These are phyloP conservation scores for Cololabis saira DNA, from an alignment of 2,113 vertebrate species.

Conservation along the genomic window DNA sequence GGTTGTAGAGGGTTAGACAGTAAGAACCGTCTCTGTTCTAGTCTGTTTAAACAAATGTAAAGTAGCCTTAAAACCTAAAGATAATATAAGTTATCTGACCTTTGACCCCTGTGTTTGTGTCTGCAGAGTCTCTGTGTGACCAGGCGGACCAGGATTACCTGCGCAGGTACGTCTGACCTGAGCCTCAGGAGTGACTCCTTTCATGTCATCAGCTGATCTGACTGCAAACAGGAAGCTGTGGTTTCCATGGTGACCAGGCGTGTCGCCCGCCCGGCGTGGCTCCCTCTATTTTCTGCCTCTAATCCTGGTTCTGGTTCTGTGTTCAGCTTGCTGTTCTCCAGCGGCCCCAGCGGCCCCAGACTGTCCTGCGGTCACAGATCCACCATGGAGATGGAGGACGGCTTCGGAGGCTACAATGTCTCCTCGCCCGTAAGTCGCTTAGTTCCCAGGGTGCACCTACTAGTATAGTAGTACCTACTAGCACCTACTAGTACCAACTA, in stretches of 20 bases:
- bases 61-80: not conserved
- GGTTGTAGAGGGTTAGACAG: too few species aligned
- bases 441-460: too few species aligned
- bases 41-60: too few species aligned
- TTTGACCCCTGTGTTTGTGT: not conserved
- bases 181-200: not conserved
- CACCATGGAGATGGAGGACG: conserved; percentile 48
- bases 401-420: conserved; percentile 38
- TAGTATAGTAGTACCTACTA: too few species aligned
- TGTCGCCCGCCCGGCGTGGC: too few species aligned
- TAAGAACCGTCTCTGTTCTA: too few species aligned
- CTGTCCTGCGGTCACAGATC: conserved; percentile 37
- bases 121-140: conserved; percentile 65
- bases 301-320: conserved; percentile 3
- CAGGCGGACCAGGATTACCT: not conserved
- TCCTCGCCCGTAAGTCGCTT: conserved; percentile 64
- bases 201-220: too few species aligned
- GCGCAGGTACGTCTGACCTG: conserved; percentile 62
- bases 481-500: too few species aligned
- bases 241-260: too few species aligned
- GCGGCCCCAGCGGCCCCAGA: not conserved
- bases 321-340: conserved; percentile 40
- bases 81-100: not conserved
- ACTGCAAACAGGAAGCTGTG: conserved; percentile 37
- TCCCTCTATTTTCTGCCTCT: not conserved